phyloP scores from a whole-genome alignment of 2,113 vertebrate species.

The Sinocyclocheilus grahami region DNA sequence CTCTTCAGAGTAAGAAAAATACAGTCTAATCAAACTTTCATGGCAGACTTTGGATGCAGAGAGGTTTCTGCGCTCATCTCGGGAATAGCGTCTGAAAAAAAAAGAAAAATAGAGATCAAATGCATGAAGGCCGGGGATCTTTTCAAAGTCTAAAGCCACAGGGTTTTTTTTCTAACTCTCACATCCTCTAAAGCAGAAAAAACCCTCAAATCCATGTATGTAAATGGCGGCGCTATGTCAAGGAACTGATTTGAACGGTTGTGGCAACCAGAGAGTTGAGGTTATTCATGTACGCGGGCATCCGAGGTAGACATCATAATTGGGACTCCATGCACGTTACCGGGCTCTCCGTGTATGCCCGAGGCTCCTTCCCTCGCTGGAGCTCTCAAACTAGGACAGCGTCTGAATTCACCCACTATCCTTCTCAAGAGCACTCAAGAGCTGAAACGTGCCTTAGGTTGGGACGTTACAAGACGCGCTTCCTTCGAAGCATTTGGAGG shows the following conservation, averaged over 20 bases:
- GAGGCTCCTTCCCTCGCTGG: slow-evolving; percentile 10
- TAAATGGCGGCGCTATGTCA: not conserved
- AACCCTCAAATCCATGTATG: not conserved
- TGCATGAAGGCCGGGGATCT: not conserved
- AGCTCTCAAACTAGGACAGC: slow-evolving; percentile 4
- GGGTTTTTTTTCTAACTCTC: slow-evolving; percentile 14
- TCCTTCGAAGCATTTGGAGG: slow-evolving; percentile 2
- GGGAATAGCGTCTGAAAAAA: slow-evolving; percentile 6
- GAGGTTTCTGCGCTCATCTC: slow-evolving; percentile 8
- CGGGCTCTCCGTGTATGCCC: slow-evolving; percentile 15
- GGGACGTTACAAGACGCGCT: not conserved
- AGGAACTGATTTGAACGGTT: slow-evolving; percentile 22
- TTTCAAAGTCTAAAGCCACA: slow-evolving; percentile 13
- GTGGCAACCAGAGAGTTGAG: slow-evolving; percentile 13
- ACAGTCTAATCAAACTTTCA: slow-evolving; percentile 45
- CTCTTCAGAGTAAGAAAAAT: slow-evolving; percentile 40
- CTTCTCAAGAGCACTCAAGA: too few species aligned
- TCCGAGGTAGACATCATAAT: not conserved
- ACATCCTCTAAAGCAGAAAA: slow-evolving; percentile 23
- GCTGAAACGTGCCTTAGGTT: not conserved
- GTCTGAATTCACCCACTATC: slow-evolving; percentile 13
- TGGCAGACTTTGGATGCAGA: not conserved
- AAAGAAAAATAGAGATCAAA: slow-evolving; percentile 18
- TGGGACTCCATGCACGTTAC: slow-evolving; percentile 32
- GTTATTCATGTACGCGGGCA: slow-evolving; percentile 35